Base-by-base conservation (phyloP, 2,888 invertebrate genomes). In the Drosophila anomelani region DNA sequence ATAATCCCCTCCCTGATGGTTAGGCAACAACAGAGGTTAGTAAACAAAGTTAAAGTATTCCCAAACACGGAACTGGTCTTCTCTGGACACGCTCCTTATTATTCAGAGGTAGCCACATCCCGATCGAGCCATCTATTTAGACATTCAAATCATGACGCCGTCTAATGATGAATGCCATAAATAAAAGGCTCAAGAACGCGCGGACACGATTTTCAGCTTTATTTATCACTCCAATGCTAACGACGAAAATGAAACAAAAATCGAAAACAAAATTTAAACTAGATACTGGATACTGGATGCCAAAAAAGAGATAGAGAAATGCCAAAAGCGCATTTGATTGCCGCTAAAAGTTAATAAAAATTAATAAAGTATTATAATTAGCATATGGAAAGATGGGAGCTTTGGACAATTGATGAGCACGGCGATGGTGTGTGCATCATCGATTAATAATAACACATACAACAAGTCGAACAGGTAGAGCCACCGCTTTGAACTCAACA, bases 91-190 rank as follows among this genome's bases (percentile, higher is more conserved):
- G 17, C 66, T 68, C 67, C 67, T 68, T 67, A 43, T 39, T 68
- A 68, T 68, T 68, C 67, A 68, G 47, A 43, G 29, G 41, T 41
- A 67, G 67, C 36, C 56, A 55, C 66, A 67, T 67, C 68, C 67
- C 67, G 56, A 41, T 56, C 41, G 34, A 32, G 41, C 15, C 57
- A 69, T 51, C 69, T 63, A 53, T 68, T 81, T 81, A 76, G 69
- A 64, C 72, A 81, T 85, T 82, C 85, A 76, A 77, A 82, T 80
- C 85, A 78, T 80, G 85, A 58, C 57, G 44, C 56, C 63, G 60
- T 70, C 82, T 76, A 81, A 76, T 81, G 85, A 78, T 81, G 60
- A 69, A 79, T 61, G 76, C 74, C 77, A 77, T 79, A 79, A 77
- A 77, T 70, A 72, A 76, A 71, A 70, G 75, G 63, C 49, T 58